These are phyloP conservation scores for Notocelia uddmanniana DNA, from an alignment of 2,888 invertebrate genomes.

Conservation along the genomic window DNA sequence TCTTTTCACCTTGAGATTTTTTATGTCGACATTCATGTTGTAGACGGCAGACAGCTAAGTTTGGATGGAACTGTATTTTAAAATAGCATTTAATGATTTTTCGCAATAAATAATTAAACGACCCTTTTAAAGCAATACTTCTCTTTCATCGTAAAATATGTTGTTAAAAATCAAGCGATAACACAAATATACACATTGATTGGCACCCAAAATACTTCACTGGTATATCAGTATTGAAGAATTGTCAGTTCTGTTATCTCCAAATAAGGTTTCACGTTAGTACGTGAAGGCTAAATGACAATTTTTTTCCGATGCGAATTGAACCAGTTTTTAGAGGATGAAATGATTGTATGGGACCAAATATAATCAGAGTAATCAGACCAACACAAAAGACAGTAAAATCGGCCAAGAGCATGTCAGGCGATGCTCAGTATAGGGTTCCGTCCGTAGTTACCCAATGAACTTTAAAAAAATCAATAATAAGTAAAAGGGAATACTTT, in stretches of 20 bases:
- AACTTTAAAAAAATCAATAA: no score
- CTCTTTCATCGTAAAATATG: constrained; percentile 27
- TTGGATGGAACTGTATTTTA: constrained; percentile 51
- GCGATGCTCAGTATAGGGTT: no score
- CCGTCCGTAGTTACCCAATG: no score
- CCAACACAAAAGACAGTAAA: no score
- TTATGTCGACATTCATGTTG: constrained; percentile 58
- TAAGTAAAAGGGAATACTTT: no score
- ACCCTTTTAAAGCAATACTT: constrained; percentile 28
- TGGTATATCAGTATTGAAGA: background rate
- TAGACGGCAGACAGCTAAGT: constrained; percentile 60
- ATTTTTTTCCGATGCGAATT: no score
- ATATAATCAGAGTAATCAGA: no score
- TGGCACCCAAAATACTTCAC: background rate
- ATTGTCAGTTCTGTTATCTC: background rate
- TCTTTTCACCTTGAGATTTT: constrained; percentile 76
- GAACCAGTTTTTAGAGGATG: no score
- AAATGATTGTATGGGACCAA: no score
- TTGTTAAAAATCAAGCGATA: constrained; percentile 27
- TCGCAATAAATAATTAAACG: constrained; percentile 29
- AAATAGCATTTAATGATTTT: constrained; percentile 31
- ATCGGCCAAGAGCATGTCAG: no score
- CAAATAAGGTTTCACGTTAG: background rate
- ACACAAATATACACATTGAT: constrained; percentile 5
- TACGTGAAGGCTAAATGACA: no score